Base-by-base conservation (phyloP, 2,888 invertebrate genomes). In the Dione vanillae region DNA sequence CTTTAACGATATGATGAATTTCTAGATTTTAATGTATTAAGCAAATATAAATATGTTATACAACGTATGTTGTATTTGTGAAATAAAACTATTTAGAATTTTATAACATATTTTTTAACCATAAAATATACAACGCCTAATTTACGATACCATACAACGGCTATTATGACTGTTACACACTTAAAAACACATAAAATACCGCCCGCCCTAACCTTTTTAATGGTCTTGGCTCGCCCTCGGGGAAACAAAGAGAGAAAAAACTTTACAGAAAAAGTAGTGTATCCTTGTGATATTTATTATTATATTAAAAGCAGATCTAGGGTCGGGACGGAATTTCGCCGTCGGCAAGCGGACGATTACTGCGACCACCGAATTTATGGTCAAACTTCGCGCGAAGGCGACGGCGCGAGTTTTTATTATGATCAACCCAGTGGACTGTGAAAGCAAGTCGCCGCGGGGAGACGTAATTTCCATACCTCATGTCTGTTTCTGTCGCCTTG, bases 341-440 rank as follows among this genome's bases (percentile, higher is more conserved):
- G 84, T 79, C 85, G 90, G 90, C 88, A 82, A 85, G 82, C 83
- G 78, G 78, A 82, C 89, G 87, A 89, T 90, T 88, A 89, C 88
- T 85, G 85, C 81, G 90, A 85, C 92, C 89, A 89, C 83, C 83
- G 89, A 93, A 94, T 94, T 94, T 94, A 94, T 94, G 94, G 94
- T 94, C 93, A 93, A 94, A 94, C 91, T 94, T 94, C 84, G 86
- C 81, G 86, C 79, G 86, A 84, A 91, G 90, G 93, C 92, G 93
- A 91, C 92, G 91, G 92, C 89, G 89, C 90, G 92, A 87, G 90
- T 93, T 94, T 94, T 94, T 94, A 94, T 94, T 93, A 94, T 93
- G 93, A 93, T 93, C 93, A 93, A 89, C 83, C 81, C 94, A 94
- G 92, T 94, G 94, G 94, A 92, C 93, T 89, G 93, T 92, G 93